A percentile compares a stretch with the other conserved stretches of the same genome.
Evolutionary conservation across 2,888 invertebrate genomes (phyloP).

Genomic region (Folsomia candida): DNA sequence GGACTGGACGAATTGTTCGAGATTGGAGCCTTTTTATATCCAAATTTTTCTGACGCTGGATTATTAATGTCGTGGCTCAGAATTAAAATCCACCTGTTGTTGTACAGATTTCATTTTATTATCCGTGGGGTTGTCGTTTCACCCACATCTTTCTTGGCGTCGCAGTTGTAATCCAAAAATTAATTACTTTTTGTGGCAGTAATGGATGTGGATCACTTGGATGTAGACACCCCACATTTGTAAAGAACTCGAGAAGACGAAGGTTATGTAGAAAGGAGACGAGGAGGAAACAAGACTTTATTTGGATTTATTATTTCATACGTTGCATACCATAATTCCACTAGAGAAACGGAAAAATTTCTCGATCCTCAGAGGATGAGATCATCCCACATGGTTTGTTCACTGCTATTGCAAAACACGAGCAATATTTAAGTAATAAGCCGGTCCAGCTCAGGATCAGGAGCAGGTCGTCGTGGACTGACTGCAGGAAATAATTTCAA

Average conservation of each 20-base stretch:
- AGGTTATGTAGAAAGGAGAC: not conserved
- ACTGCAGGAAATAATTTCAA: no score
- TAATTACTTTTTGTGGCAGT: constrained; percentile 18
- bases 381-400: not conserved
- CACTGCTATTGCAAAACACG: no score
- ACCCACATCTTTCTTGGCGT: not conserved
- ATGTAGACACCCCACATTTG: not conserved
- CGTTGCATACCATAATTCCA: not conserved
- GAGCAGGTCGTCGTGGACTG: no score
- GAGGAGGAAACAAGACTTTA: no score
- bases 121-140: not conserved
- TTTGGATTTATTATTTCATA: not conserved
- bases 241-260: not conserved
- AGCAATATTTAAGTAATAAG: no score
- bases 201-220: not conserved
- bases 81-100: constrained; percentile 2
- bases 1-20: not conserved
- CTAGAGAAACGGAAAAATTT: not conserved
- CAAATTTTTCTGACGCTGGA: not conserved
- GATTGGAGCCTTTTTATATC: not conserved
- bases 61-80: not conserved
- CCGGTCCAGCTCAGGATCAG: no score
- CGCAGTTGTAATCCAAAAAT: constrained; percentile 5
- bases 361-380: not conserved
- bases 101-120: not conserved